Evolutionary conservation across 2,888 invertebrate species (phyloP), one percentile per base, ranked within the genome.

Genomic region (Laothoe populi): DNA sequence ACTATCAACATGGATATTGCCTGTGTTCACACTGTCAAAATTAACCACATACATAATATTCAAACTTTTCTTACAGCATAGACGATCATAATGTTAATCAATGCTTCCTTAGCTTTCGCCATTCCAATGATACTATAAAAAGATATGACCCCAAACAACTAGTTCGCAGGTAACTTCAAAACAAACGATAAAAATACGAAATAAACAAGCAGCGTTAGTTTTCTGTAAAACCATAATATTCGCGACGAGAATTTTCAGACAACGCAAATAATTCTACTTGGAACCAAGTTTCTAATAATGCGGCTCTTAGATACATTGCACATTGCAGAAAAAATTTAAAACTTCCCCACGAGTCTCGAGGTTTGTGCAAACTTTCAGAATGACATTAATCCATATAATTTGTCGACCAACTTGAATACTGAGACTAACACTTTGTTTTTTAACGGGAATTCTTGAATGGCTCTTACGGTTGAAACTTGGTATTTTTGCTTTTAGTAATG

Each of bases 221-320:
- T 78, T 73, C 70, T 72, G 71, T 69, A 64, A 79, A 79, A 77
- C 73, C 75, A 77, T 78, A 79, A 81, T 81, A 75, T 76, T 79
- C 72, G 75, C 73, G 63, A 67, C 70, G 70, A 70, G 68, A 75
- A 78, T 77, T 78, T 71, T 70, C 70, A 71, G 78, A 75, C 72
- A 73, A 73, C 72, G 69, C 71, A 72, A 81, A 83, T 83, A 87
- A 87, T 86, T 82, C 78, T 68, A 70, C 79, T 80, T 77, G 70
- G 76, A 81, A 81, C 45, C 44, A 87, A 88, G 81, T 88, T 88
- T 84, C 84, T 87, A 87, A 89, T 88, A 88, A 86, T 84, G 75
- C 76, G 70, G 77, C 78, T 75, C 79, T 82, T 83, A 86, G 86
- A 90, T 89, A 87, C 84, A 88, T 87, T 87, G 88, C 88, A 85